Percentiles rank a stretch among this genome's conserved stretches.
Evolutionary conservation across 2,113 vertebrate genomes (phyloP).

Genomic region (Hippocampus mohnikei): DNA sequence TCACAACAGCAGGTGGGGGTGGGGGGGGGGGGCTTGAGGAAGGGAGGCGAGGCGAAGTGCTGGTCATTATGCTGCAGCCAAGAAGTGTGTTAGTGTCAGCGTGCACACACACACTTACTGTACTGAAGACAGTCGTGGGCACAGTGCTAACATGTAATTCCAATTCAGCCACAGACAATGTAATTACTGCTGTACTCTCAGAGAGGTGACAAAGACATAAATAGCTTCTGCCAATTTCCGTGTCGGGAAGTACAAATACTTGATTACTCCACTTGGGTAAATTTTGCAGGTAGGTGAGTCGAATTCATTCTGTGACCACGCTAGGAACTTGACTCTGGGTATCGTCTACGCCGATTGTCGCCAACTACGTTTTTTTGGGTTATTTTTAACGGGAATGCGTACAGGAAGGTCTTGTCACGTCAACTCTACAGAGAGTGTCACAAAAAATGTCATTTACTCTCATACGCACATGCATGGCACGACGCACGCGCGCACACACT

Average conservation of each 20-base stretch:
- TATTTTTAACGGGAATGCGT: no score
- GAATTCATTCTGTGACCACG: not conserved
- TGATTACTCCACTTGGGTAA: not conserved
- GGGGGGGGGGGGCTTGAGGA: conserved; percentile 21
- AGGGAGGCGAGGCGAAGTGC: conserved; percentile 13
- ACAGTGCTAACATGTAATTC: conserved; percentile 45
- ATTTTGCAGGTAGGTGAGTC: not conserved
- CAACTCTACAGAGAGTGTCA: no score
- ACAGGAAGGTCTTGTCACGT: no score
- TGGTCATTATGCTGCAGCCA: conserved; percentile 42
- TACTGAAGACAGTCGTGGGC: conserved; percentile 23
- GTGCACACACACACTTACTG: conserved; percentile 29
- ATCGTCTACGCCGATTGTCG: no score
- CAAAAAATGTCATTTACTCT: no score
- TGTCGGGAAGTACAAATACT: not conserved
- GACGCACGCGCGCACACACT: no score
- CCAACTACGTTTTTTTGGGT: no score
- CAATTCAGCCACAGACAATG: conserved; percentile 43
- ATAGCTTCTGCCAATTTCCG: not conserved
- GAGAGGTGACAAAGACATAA: conserved; percentile 27
- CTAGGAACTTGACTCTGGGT: no score
- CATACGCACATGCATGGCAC: no score
- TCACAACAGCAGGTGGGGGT: conserved; percentile 55
- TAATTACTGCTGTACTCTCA: conserved; percentile 49
- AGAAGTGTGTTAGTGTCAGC: conserved; percentile 44